These are phyloP conservation scores for Alectoris magna DNA, from an alignment of 2,797 vertebrate species.

Conservation along the genomic window DNA sequence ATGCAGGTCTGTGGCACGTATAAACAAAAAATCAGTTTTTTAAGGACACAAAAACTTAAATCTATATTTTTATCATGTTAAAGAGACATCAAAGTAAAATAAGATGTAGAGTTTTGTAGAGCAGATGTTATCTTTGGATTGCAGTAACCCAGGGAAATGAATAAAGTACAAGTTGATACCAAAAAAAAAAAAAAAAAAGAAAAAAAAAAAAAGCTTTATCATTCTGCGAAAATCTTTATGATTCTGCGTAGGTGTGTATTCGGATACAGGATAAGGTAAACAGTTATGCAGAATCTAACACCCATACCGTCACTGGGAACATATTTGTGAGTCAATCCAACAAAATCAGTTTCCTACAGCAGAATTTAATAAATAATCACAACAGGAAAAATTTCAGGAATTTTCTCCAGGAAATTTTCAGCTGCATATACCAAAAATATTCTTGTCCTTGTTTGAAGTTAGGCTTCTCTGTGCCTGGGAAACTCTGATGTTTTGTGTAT, in stretches of 20 bases:
- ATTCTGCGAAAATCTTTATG: neutral
- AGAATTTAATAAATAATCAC: neutral
- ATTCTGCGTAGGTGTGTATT: neutral
- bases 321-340: neutral
- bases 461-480: neutral
- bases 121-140: neutral
- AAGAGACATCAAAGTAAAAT: neutral
- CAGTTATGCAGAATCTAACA: neutral
- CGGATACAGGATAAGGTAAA: neutral
- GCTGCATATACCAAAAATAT: neutral
- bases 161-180: neutral
- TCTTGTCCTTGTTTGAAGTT: neutral
- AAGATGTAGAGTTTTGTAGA: neutral
- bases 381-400: neutral
- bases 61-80: neutral
- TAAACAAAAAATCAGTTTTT: neutral
- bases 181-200: neutral
- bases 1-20: neutral
- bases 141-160: neutral
- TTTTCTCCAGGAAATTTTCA: neutral
- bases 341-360: neutral
- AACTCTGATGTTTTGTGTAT: neutral
- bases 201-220: neutral
- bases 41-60: neutral
- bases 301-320: neutral